These are phyloP conservation scores for Phenganax marumi DNA, from an alignment of 92 coral and sea anemone species.

Conservation along the genomic window DNA sequence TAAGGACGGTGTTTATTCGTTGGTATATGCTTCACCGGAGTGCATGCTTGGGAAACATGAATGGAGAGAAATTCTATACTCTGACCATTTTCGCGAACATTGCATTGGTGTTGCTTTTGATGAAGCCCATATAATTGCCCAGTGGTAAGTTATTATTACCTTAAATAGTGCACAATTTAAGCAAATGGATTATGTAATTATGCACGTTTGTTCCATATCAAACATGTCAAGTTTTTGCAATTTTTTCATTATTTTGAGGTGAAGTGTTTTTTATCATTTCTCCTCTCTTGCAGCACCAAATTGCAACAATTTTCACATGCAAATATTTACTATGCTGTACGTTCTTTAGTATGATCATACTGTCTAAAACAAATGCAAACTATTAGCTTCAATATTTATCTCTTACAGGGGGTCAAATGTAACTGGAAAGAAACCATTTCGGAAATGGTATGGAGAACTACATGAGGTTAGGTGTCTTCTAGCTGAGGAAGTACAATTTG, in stretches of 20 bases:
- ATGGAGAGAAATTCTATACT: not conserved
- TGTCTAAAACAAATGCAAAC: not conserved
- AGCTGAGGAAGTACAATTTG: not conserved
- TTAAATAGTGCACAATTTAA: not conserved
- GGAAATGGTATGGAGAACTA: conserved; percentile 4
- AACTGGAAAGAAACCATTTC: not conserved
- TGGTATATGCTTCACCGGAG: not conserved
- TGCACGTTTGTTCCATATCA: not conserved
- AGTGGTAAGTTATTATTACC: not conserved
- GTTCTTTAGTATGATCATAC: not conserved
- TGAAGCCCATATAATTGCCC: not conserved
- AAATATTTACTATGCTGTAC: not conserved
- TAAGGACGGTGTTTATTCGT: not conserved
- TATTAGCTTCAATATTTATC: not conserved
- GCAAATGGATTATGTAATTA: not conserved
- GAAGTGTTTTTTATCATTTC: no score
- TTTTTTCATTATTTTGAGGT: no score
- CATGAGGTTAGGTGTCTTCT: conserved; percentile 1
- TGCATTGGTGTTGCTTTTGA: conserved; percentile 1
- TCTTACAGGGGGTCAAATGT: not conserved
- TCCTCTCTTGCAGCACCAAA: no score
- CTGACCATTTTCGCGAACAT: not conserved
- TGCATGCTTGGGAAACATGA: not conserved
- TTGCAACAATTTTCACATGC: no score
- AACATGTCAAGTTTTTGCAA: not conserved